Evolutionary conservation across 2,888 invertebrate genomes (phyloP), one percentile per base, ranked within the genome.

Genomic region (Eupelmus urozonus): DNA sequence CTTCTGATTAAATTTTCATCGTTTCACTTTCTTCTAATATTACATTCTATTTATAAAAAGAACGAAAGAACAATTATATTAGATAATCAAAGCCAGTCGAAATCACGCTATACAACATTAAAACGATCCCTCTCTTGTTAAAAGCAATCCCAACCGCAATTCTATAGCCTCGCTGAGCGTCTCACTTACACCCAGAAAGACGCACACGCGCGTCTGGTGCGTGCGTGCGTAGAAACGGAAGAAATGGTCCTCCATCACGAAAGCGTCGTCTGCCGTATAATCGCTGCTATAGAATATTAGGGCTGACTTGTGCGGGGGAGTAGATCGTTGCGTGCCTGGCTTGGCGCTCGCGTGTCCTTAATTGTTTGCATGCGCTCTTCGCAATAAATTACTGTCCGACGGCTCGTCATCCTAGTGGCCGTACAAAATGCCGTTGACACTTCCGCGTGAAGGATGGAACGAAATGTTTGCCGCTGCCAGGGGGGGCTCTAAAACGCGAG

Each of bases 231-330:
- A n/a, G 3, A 40, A 27, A 67, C 59, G 7, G 29, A 55, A 65
- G 27, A 49, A 70, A 73, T 45, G 76, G 40, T 59, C 42, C 27
- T 9, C 4, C 2, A 13, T 40, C 69, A 67, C 76, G 69, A 34
- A 57, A 67, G 40, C 65, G 27, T 51, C 27, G 72, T 53, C 51
- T n/a, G n/a, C n/a, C n/a, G n/a, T n/a, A n/a, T n/a, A n/a, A n/a
- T n/a, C n/a, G n/a, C n/a, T n/a, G n/a, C n/a, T n/a, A n/a, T n/a
- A 29, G 76, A 74, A 80, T 80, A 80, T 78, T 78, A 78, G 67
- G 27, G 5, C 29, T 55, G 80, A 78, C 80, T 18, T 49, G 70
- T 49, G 75, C 55, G 71, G n/a, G n/a, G n/a, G n/a, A n/a, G n/a
- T n/a, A n/a, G n/a, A n/a, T n/a, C 53, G 77, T 80, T 78, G 78